Percentiles rank a stretch among this genome's conserved stretches.
Conservation (phyloP, 2,797 vertebrate genomes). For the Fratercula arctica region DNA sequence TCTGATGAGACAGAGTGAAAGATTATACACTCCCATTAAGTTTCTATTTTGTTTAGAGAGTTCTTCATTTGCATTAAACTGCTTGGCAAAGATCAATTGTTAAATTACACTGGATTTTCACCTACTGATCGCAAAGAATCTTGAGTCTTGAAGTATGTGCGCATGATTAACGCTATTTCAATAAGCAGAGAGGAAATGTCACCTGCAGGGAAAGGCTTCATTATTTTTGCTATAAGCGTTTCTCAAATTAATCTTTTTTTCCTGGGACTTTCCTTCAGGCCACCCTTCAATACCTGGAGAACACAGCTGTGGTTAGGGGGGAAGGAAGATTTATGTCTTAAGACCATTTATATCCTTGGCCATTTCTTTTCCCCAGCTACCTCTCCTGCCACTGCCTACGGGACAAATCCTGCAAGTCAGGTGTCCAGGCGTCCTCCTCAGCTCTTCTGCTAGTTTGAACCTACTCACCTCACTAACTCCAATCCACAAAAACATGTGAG, state of each 20-base stretch:
- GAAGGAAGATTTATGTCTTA: neutral
- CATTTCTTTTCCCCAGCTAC: neutral
- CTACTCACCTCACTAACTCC: neutral
- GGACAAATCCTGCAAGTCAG: neutral
- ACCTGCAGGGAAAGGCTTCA: neutral
- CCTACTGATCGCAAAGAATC: neutral
- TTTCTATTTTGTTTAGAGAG: neutral
- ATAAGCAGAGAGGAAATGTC: neutral
- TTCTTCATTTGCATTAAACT: neutral
- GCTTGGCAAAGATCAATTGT: neutral
- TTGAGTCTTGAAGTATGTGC: neutral
- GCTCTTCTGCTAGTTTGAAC: neutral
- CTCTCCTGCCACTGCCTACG: neutral
- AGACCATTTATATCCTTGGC: neutral
- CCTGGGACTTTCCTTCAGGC: neutral
- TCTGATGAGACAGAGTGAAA: neutral
- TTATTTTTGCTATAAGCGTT: neutral
- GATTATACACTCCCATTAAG: neutral
- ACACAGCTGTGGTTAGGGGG: neutral
- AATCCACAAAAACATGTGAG: neutral
- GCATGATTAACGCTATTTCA: neutral
- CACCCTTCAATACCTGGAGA: neutral
- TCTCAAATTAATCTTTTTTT: neutral
- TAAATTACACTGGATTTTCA: neutral
- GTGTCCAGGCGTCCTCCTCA: neutral